Base-by-base conservation (phyloP, 2,888 invertebrate species). In the Tipula vernalis region DNA sequence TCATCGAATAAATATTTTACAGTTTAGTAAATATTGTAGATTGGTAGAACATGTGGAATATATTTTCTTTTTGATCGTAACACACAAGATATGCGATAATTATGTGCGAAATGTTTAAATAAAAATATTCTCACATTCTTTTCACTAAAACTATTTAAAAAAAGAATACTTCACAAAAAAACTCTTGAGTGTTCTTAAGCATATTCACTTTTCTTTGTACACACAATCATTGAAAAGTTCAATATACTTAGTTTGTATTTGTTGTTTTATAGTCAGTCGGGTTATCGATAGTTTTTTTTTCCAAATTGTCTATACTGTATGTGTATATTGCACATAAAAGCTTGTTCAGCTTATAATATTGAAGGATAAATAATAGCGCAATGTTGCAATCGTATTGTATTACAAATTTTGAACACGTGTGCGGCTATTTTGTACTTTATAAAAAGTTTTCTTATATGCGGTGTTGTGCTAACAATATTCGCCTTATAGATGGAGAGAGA, bases 371-470 rank as follows among this genome's bases (percentile, higher is more conserved):
- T 71, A 71, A 28, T 71, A 71, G 71, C 71, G 28, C 71, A 71
- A 71, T 71, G 28, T 71, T 28, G 71, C 71, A 71, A 71, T 71
- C 71, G 71, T 71, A 71, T 71, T 71, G 10, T 71, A 71, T 71
- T 71, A 71, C 71, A 71, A 71, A 71, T 71, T 71, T 71, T 71
- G 71, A 71, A 71, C 71, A 71, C 71, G 71, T 71, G 71, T 71
- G 71, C 71, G 71, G 28, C 71, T 18, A 71, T 28, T 71, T 71
- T 71, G 28, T 71, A 28, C 71, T 71, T 71, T 5, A 5, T 28
- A 6, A 5, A 15, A 15, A 57, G 51, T 57, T 44, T 28, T 28
- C 18, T 28, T 71, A 71, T 28, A 71, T 3, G 28, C 28, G 10
- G n/a, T n/a, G n/a, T n/a, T n/a, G n/a, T 3, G 3, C 6, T 6